These are phyloP conservation scores for Gobiocypris rarus DNA, from an alignment of 2,113 vertebrate species.

Conservation along the genomic window DNA sequence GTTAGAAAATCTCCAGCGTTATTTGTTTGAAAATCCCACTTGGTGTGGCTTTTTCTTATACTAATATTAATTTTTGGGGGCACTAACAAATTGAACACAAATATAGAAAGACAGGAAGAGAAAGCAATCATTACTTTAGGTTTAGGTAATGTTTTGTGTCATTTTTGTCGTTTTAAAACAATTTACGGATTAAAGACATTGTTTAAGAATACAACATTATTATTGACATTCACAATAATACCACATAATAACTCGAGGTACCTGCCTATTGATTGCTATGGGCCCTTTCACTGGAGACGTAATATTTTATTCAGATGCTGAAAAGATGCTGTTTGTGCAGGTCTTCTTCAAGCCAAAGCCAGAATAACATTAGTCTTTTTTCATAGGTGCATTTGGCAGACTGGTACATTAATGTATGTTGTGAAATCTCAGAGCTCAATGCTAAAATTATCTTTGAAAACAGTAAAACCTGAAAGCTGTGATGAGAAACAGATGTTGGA, in stretches of 20 bases:
- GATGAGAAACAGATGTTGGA: slow-evolving; percentile 46
- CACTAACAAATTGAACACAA: neutral
- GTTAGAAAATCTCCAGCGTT: neutral
- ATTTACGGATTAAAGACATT: neutral
- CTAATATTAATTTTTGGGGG: neutral
- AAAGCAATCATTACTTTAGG: neutral
- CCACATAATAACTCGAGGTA: neutral
- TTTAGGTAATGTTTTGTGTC: neutral
- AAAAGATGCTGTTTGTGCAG: neutral
- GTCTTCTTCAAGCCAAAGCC: neutral
- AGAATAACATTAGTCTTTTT: neutral
- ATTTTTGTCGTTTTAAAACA: neutral
- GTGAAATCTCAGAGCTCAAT: neutral
- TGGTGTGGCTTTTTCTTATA: neutral
- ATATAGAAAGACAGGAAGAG: neutral
- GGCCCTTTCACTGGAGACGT: neutral
- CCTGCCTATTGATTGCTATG: neutral
- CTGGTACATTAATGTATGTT: neutral
- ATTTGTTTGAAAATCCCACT: neutral
- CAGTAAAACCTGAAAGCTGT: neutral
- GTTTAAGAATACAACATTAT: neutral
- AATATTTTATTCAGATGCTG: neutral
- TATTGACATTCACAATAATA: slow-evolving; percentile 10
- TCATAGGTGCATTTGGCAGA: neutral
- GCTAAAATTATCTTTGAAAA: neutral